Evolutionary conservation across 2,113 vertebrate species (phyloP), one percentile per base, ranked within the genome.

Genomic region (Theristicus caerulescens): DNA sequence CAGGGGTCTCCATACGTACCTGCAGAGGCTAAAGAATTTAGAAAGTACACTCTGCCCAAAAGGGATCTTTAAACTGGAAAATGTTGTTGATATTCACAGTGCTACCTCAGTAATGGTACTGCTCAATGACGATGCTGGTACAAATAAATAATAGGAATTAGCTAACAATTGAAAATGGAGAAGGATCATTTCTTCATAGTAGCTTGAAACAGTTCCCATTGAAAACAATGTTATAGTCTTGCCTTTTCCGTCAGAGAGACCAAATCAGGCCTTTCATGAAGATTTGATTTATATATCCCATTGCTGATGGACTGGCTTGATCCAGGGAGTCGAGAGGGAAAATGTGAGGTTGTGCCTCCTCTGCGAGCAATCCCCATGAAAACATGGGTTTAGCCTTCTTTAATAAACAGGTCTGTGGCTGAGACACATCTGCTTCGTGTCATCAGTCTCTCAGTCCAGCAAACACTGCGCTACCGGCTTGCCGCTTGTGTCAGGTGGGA

Each of bases 351-450:
- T 32, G 34, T 42, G 54, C 31, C 46, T 46, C 38, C 6, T 42
- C 44, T 42, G 15, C 70, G 44, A 76, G 44, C 2, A 3, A 32
- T 29, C 18, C 4, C 9, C 31, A 18, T 6, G 57, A 64, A 36
- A 52, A 24, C 9, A 3, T 14, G 55, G 34, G 15, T 42, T 71
- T 58, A 70, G 3, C 16, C 29, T 65, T 76, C 21, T 5, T 76
- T 13, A 40, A 54, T 59, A 32, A 70, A 54, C 14, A 65, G 12
- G 24, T 22, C 34, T 19, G 21, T 36, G 71, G 29, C 21, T 54
- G 22, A 71, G 17, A 31, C 18, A 24, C 0, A 1, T 47, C 54
- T 55, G 15, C 52, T 62, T 74, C 1, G 0, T 51, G n/a, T 21
- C 31, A 21, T 55, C n/a, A 9, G 80, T 25, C 38, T 59, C 59